Evolutionary conservation across 2,797 vertebrate genomes (phyloP).

Genomic region (Myotis pilosus): DNA sequence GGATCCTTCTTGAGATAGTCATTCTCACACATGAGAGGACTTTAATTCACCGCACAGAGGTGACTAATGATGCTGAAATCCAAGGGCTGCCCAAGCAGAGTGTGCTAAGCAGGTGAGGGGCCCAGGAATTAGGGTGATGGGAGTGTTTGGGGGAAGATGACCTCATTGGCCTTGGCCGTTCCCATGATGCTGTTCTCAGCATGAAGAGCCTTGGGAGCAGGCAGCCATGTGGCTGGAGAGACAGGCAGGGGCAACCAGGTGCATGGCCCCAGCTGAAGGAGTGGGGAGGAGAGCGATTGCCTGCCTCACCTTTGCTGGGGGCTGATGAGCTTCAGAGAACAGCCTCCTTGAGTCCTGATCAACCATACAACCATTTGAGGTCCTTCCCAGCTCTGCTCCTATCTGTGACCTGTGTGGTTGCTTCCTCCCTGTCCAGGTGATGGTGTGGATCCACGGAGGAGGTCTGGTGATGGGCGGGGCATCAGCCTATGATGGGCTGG

Average conservation of each 20-base stretch:
- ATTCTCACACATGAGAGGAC: accelerated
- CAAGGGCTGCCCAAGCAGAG: accelerated
- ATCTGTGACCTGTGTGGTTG: background rate
- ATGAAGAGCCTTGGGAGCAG: background rate
- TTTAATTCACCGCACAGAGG: background rate
- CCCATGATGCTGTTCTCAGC: background rate
- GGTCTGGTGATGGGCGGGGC: conserved; percentile 81
- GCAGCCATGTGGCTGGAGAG: background rate
- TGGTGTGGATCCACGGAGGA: conserved; percentile 90
- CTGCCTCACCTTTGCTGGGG: background rate
- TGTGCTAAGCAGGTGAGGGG: accelerated
- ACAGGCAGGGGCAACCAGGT: too few relatives aligned
- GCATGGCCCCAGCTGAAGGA: background rate
- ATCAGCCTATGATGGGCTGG: conserved; percentile 82
- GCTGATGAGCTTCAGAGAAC: accelerated
- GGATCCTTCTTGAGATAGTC: background rate
- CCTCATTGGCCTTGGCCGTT: background rate
- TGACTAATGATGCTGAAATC: background rate
- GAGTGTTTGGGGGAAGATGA: background rate
- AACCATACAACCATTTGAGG: background rate
- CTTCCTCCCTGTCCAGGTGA: conserved; percentile 78
- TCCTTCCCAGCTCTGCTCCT: background rate
- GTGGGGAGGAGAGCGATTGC: accelerated
- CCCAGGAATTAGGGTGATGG: accelerated
- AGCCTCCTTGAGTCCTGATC: background rate